These are phyloP conservation scores for Trachops cirrhosus DNA, from an alignment of 2,797 vertebrate species.

Conservation along the genomic window DNA sequence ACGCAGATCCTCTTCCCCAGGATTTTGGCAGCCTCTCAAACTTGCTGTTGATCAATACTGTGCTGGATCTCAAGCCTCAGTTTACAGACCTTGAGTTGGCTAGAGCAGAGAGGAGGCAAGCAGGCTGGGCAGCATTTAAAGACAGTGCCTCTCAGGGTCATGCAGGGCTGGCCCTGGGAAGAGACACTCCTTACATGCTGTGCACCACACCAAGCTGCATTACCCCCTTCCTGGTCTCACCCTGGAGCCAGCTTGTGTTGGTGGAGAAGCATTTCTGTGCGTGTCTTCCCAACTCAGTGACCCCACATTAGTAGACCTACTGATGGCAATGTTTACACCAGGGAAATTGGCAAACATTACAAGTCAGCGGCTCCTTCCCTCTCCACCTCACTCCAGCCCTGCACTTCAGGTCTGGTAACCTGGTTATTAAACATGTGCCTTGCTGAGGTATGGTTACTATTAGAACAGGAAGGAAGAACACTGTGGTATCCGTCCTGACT, in stretches of 20 bases:
- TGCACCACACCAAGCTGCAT: no score
- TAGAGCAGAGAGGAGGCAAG: background rate
- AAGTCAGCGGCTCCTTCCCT: background rate
- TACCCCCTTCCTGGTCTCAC: fast-evolving
- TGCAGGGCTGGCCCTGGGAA: background rate
- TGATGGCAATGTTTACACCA: background rate
- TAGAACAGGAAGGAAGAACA: background rate
- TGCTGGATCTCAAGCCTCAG: background rate
- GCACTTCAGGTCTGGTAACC: background rate
- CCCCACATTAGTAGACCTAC: fast-evolving
- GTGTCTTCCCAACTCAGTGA: background rate
- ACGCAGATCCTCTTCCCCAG: fast-evolving
- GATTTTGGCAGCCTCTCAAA: background rate
- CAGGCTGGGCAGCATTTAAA: fast-evolving
- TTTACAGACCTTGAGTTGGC: no score
- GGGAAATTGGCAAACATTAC: background rate
- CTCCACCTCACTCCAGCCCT: background rate
- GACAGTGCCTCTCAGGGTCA: background rate
- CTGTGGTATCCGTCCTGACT: no score
- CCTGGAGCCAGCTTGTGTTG: background rate
- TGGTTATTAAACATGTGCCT: background rate
- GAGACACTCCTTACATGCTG: background rate
- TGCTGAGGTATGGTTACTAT: background rate
- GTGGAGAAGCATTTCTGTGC: fast-evolving
- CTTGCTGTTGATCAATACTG: background rate